Evolutionary conservation across 2,888 invertebrate species (phyloP).

Genomic region (Eilema depressum): DNA sequence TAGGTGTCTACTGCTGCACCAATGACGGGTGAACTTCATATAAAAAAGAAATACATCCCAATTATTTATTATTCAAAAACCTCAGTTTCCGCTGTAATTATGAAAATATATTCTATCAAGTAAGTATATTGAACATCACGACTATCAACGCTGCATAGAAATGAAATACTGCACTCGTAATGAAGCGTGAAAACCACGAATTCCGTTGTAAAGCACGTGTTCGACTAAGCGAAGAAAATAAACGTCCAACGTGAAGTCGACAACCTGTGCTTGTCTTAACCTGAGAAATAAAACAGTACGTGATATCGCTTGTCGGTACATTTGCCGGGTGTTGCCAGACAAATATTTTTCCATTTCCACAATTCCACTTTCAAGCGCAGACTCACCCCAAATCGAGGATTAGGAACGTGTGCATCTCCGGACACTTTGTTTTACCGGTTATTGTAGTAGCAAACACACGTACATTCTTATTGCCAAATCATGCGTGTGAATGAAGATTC

Average conservation of each 20-base stretch:
- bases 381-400: slow-evolving; percentile 77
- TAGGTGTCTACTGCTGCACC: no score
- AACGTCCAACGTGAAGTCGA: slow-evolving; percentile 48
- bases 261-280: slow-evolving; percentile 67
- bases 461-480: slow-evolving; percentile 47
- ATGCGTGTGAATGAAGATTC: slow-evolving; percentile 32
- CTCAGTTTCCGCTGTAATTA: background rate
- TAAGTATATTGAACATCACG: background rate
- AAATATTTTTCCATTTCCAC: slow-evolving; percentile 84
- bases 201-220: slow-evolving; percentile 57
- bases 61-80: no score
- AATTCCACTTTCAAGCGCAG: slow-evolving; percentile 71
- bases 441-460: slow-evolving; percentile 47
- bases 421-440: slow-evolving; percentile 62
- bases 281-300: slow-evolving; percentile 71
- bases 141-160: background rate
- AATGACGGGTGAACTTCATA: no score
- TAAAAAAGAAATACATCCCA: no score
- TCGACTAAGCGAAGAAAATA: slow-evolving; percentile 51
- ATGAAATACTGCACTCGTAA: background rate
- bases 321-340: slow-evolving; percentile 69
- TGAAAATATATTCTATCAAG: background rate
- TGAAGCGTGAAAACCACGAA: slow-evolving; percentile 42
- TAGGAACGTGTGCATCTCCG: slow-evolving; percentile 67
- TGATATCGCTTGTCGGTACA: slow-evolving; percentile 55